Evolutionary conservation across 2,888 invertebrate genomes (phyloP).

Genomic region (Mamestra brassicae): DNA sequence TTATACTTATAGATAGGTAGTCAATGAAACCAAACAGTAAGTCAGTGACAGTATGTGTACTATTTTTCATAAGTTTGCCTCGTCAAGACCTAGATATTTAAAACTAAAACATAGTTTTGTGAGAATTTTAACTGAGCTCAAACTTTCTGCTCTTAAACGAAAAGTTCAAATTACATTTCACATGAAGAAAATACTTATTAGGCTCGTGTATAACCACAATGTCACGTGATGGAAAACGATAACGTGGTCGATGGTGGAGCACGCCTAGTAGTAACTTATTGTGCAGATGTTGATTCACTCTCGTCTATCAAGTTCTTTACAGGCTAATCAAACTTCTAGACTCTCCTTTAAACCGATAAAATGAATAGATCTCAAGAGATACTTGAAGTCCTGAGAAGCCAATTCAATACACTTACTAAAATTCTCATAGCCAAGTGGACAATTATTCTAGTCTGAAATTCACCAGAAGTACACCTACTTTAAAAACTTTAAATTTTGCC

Average conservation of each 20-base stretch:
- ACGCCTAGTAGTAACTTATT: too few relatives aligned
- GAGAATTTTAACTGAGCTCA: slow-evolving; percentile 1
- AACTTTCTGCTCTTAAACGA: neutral
- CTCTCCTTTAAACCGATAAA: slow-evolving; percentile 9
- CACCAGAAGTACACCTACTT: slow-evolving; percentile 39
- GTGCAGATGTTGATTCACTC: too few relatives aligned
- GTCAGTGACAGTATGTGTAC: neutral
- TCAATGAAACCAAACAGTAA: neutral
- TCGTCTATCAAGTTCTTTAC: too few relatives aligned
- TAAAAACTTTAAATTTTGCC: slow-evolving; percentile 65
- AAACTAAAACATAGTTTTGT: neutral
- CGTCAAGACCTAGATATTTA: neutral
- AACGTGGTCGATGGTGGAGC: too few relatives aligned
- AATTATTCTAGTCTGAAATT: slow-evolving; percentile 55
- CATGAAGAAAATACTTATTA: neutral
- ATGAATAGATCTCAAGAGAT: slow-evolving; percentile 32
- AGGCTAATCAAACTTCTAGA: too few relatives aligned
- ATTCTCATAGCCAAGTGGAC: slow-evolving; percentile 41
- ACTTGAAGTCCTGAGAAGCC: slow-evolving; percentile 24
- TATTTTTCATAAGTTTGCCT: neutral
- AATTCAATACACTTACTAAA: slow-evolving; percentile 41
- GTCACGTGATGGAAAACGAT: too few relatives aligned
- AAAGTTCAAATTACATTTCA: slow-evolving; percentile 18
- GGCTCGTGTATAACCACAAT: too few relatives aligned
- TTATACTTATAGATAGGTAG: neutral